Evolutionary conservation across 2,797 vertebrate genomes (phyloP).

Genomic region (Cephalopachus bancanus): DNA sequence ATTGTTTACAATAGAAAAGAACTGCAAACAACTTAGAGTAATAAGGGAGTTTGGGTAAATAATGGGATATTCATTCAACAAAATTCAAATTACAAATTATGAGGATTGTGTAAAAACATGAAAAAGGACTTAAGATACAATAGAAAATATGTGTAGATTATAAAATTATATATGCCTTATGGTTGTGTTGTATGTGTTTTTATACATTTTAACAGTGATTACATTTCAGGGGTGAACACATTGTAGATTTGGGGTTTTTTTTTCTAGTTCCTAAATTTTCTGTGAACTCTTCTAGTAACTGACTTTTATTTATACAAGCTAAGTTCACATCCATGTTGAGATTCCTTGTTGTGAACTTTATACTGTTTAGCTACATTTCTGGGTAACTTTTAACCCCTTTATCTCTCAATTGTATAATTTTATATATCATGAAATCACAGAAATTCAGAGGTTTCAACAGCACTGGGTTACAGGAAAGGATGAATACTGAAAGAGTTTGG

Average conservation of each 20-base stretch:
- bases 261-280: background rate
- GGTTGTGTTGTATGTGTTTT: conserved; percentile 36
- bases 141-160: background rate
- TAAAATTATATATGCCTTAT: background rate
- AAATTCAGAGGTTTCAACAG: background rate
- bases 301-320: background rate
- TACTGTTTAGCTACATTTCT: background rate
- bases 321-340: conserved; percentile 7
- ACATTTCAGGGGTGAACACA: background rate
- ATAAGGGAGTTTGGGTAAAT: conserved; percentile 20
- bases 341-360: conserved; percentile 20
- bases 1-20: conserved; percentile 1
- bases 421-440: conserved; percentile 9
- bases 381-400: background rate
- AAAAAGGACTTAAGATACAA: background rate
- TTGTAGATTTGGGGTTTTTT: background rate
- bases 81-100: conserved; percentile 58
- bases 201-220: background rate
- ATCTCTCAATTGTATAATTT: background rate
- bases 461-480: background rate
- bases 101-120: conserved; percentile 17
- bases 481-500: conserved; percentile 2
- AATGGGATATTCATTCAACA: background rate
- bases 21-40: background rate
- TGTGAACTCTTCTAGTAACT: background rate